Percentiles rank a stretch among this genome's conserved stretches.
Evolutionary conservation across 2,113 vertebrate genomes (phyloP).

Genomic region (Patagioenas fasciata): DNA sequence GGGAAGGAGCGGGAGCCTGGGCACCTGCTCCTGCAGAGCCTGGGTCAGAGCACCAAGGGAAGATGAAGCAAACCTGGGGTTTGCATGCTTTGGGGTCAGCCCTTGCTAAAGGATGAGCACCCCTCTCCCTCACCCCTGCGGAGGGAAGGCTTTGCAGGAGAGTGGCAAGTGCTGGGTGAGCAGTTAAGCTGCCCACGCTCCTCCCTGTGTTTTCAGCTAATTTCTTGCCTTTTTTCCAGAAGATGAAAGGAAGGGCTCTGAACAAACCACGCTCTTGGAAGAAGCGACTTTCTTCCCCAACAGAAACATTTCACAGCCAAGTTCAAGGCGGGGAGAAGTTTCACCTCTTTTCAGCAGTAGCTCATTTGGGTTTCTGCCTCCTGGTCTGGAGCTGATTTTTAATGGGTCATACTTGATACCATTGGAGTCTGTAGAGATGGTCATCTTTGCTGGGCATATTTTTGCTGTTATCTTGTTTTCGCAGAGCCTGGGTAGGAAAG

Average conservation of each 20-base stretch:
- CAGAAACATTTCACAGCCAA: not conserved
- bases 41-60: not conserved
- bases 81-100: not conserved
- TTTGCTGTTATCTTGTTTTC: not conserved
- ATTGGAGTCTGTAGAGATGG: not conserved
- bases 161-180: not conserved
- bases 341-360: not conserved
- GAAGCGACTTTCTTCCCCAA: not conserved
- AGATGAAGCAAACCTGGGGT: not conserved
- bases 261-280: not conserved
- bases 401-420: fast-evolving
- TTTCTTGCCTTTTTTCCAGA: slow-evolving; percentile 11
- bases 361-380: not conserved
- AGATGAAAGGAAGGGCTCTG: not conserved
- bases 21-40: not conserved
- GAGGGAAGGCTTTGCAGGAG: not conserved
- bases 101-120: not conserved
- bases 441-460: not conserved
- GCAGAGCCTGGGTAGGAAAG: not conserved
- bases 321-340: not conserved
- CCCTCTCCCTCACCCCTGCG: not conserved
- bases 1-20: not conserved
- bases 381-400: not conserved
- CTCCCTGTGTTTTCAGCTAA: not conserved
- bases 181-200: not conserved